phyloP scores from a whole-genome alignment of 2,888 invertebrate genomes.

The Thymelicus lineola region DNA sequence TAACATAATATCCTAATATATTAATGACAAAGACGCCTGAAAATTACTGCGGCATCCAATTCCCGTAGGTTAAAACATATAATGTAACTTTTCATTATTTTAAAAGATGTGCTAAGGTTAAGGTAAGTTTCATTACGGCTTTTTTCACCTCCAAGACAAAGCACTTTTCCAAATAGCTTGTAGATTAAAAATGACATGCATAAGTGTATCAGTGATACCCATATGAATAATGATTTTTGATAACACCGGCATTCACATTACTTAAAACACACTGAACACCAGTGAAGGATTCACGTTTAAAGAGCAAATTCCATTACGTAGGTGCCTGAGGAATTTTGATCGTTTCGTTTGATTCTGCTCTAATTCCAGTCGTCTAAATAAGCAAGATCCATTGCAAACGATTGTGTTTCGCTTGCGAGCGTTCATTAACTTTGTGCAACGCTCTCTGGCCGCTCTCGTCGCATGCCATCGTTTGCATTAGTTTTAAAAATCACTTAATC shows the following conservation, averaged over 20 bases:
- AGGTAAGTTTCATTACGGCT: no score
- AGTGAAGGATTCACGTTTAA: constrained; percentile 26
- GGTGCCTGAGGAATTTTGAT: constrained; percentile 38
- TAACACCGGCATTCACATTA: constrained; percentile 38
- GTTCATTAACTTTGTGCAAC: constrained; percentile 74
- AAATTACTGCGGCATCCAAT: no score
- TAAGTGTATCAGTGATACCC: no score
- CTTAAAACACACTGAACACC: constrained; percentile 31
- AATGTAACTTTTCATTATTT: no score
- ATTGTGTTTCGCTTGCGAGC: constrained; percentile 41
- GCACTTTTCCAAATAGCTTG: no score
- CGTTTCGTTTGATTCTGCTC: constrained; percentile 50
- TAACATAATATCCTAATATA: no score
- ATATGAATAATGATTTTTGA: no score
- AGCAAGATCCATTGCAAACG: constrained; percentile 46
- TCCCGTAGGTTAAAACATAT: no score
- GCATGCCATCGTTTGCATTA: constrained; percentile 77
- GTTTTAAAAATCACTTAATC: constrained; percentile 82
- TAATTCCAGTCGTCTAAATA: constrained; percentile 57
- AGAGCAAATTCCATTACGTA: constrained; percentile 30
- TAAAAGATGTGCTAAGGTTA: no score
- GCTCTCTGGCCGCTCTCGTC: constrained; percentile 60
- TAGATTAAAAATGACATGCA: no score
- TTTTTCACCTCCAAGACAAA: no score
- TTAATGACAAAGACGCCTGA: no score